These are phyloP conservation scores for Anas bernieri DNA, from an alignment of 2,797 vertebrate genomes.

Conservation along the genomic window DNA sequence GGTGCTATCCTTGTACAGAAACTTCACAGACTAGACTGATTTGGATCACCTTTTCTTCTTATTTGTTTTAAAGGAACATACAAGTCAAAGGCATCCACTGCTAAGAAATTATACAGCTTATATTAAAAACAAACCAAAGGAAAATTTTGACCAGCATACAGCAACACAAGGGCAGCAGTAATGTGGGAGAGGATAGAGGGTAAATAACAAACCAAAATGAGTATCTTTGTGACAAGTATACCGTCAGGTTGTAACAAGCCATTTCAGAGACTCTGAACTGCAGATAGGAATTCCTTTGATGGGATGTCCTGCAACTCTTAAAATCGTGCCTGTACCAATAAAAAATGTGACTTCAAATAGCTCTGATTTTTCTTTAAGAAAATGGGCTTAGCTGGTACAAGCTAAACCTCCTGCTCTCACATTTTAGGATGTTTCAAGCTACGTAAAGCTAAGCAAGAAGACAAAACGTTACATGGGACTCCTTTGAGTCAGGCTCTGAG, in stretches of 20 bases:
- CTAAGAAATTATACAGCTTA: neutral
- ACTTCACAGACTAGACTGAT: neutral
- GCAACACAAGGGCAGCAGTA: neutral
- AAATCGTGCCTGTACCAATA: neutral
- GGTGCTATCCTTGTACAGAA: neutral
- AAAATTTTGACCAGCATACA: neutral
- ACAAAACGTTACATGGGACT: neutral
- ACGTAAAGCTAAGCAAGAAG: neutral
- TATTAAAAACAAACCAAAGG: neutral
- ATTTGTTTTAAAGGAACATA: neutral
- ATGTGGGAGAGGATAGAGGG: neutral
- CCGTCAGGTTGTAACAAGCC: neutral
- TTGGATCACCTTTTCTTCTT: neutral
- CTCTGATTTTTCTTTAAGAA: neutral
- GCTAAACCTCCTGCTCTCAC: neutral
- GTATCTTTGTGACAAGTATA: conserved; percentile 32
- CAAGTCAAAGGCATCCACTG: neutral
- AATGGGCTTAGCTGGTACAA: neutral
- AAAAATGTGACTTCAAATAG: neutral
- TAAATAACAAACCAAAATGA: conserved; percentile 41
- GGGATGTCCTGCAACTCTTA: conserved; percentile 39
- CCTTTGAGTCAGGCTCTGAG: neutral
- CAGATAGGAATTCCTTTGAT: neutral
- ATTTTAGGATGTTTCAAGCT: neutral
- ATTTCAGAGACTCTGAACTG: conserved; percentile 51